phyloP scores from a whole-genome alignment of 2,888 invertebrate species.

The Acronicta alni region DNA sequence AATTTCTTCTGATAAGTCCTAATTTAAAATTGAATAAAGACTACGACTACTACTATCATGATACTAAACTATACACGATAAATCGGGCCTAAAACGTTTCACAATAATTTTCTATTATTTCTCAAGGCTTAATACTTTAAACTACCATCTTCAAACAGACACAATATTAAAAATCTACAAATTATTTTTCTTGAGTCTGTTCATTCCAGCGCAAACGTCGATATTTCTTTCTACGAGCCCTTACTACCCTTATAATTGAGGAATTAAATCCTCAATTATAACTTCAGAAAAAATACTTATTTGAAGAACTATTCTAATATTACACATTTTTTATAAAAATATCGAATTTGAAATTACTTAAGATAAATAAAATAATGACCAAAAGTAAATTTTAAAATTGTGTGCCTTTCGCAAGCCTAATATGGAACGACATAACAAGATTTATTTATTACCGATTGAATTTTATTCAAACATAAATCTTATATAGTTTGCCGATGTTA shows the following conservation, averaged over 20 bases:
- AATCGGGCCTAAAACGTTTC: neutral
- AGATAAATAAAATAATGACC: neutral
- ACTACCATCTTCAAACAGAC: neutral
- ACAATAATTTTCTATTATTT: neutral
- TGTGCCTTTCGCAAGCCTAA: neutral
- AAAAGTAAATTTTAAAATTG: neutral
- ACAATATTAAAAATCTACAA: neutral
- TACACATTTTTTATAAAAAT: slow-evolving; percentile 40
- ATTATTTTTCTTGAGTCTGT: neutral
- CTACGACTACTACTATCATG: too few relatives aligned
- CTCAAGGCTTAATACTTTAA: neutral
- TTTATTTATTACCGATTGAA: neutral
- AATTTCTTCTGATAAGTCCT: neutral
- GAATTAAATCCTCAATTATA: neutral
- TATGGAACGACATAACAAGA: neutral
- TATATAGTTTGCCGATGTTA: neutral
- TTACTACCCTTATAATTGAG: too few relatives aligned
- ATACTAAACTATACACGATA: too few relatives aligned
- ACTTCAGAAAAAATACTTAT: slow-evolving; percentile 33
- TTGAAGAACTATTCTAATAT: slow-evolving; percentile 20
- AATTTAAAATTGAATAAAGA: neutral
- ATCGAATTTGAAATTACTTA: slow-evolving; percentile 20
- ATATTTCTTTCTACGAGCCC: neutral
- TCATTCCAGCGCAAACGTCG: neutral
- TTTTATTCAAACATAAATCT: neutral